Conservation (phyloP, 2,797 vertebrate genomes). For the Platyrinchus mystaceus region DNA sequence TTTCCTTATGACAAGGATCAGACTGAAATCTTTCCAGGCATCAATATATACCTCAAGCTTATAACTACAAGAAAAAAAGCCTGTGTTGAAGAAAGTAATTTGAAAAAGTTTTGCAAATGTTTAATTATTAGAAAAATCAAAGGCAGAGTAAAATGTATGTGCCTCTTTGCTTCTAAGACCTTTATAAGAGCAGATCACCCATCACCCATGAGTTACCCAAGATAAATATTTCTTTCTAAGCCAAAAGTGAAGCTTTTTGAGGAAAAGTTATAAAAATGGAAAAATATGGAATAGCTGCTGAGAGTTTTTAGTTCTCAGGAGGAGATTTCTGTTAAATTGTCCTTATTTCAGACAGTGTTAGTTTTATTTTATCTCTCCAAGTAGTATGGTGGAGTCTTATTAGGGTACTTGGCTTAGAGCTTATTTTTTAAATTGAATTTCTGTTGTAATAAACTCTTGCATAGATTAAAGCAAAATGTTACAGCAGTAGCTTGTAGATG, state of each 20-base stretch:
- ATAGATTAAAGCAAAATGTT: background rate
- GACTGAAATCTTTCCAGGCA: background rate
- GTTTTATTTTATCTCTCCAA: background rate
- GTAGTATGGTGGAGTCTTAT: background rate
- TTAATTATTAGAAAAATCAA: background rate
- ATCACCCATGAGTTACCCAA: background rate
- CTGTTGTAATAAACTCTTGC: background rate
- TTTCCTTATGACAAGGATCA: background rate
- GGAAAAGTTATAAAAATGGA: background rate
- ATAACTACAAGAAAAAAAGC: background rate
- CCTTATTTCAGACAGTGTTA: background rate
- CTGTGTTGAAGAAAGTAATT: background rate
- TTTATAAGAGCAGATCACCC: background rate
- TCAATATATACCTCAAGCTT: background rate
- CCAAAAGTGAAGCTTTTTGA: background rate
- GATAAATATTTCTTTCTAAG: background rate
- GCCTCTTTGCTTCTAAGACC: background rate
- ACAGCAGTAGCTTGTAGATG: background rate
- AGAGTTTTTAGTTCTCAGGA: background rate
- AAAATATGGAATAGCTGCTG: background rate
- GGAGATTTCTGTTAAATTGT: background rate
- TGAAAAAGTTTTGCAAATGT: background rate
- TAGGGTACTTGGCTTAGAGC: background rate
- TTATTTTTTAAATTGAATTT: background rate
- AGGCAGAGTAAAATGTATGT: background rate